These are phyloP conservation scores for Tuta absoluta DNA, from an alignment of 2,888 invertebrate species.

Conservation along the genomic window DNA sequence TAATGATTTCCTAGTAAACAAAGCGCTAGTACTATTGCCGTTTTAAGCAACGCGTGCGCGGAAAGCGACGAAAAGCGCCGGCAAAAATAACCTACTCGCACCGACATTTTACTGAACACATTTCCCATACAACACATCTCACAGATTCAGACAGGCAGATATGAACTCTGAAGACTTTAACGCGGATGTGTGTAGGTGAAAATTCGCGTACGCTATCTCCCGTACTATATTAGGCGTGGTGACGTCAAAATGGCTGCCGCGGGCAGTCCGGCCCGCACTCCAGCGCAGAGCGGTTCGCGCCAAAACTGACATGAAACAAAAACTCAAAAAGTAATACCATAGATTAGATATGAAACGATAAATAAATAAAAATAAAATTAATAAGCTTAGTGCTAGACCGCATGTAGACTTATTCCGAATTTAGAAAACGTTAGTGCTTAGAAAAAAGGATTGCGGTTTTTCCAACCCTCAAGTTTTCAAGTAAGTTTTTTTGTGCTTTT, in stretches of 20 bases:
- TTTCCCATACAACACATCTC: slow-evolving; percentile 43
- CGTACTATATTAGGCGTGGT: slow-evolving; percentile 69
- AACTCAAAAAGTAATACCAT: slow-evolving; percentile 18
- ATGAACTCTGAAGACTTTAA: slow-evolving; percentile 38
- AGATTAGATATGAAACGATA: slow-evolving; percentile 19
- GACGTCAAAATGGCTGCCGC: slow-evolving; percentile 62
- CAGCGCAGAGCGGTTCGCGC: slow-evolving; percentile 47
- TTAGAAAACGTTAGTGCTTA: slow-evolving; percentile 18
- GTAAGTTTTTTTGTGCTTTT: slow-evolving; percentile 22
- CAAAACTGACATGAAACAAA: slow-evolving; percentile 28
- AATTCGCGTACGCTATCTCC: slow-evolving; percentile 44
- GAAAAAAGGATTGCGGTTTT: slow-evolving; percentile 25
- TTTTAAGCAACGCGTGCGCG: slow-evolving; percentile 71
- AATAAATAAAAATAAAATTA: slow-evolving; percentile 18
- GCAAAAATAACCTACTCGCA: slow-evolving; percentile 74
- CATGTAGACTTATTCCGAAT: slow-evolving; percentile 4
- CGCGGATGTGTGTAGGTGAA: slow-evolving; percentile 34
- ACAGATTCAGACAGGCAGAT: slow-evolving; percentile 35
- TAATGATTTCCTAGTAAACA: slow-evolving; percentile 55
- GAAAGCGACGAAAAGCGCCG: slow-evolving; percentile 70
- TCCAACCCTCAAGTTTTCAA: slow-evolving; percentile 3
- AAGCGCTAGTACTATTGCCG: slow-evolving; percentile 63
- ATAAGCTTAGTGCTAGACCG: slow-evolving; percentile 11
- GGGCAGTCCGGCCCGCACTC: slow-evolving; percentile 70
- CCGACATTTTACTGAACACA: slow-evolving; percentile 58